Percentiles rank a stretch among this genome's conserved stretches.
These are phyloP conservation scores for Ectobius pallidus DNA, from an alignment of 2,888 invertebrate genomes.

Conservation along the genomic window DNA sequence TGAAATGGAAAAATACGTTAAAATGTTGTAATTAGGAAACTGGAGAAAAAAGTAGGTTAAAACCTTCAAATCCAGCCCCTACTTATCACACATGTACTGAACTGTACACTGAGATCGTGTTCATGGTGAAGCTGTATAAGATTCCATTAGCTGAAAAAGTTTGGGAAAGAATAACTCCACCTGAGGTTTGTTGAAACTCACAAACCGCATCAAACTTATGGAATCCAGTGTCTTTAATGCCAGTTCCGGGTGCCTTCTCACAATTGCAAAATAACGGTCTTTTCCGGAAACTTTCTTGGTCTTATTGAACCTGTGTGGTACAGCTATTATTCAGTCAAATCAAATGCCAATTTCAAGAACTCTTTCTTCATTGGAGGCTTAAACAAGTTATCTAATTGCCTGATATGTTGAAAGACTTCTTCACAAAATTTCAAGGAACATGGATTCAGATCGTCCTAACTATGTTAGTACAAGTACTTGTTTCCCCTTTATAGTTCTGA, in stretches of 20 bases:
- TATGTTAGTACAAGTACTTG: neutral
- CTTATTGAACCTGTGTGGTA: slow-evolving; percentile 44
- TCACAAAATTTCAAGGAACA: neutral
- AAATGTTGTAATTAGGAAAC: no score
- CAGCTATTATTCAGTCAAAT: slow-evolving; percentile 39
- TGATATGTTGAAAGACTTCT: slow-evolving; percentile 9
- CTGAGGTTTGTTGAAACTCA: slow-evolving; percentile 22
- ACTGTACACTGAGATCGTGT: no score
- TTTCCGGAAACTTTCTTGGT: slow-evolving; percentile 41
- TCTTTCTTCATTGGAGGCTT: slow-evolving; percentile 34
- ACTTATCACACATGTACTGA: no score
- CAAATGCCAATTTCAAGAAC: slow-evolving; percentile 42
- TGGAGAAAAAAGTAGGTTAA: no score
- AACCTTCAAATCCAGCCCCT: no score
- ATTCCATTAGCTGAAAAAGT: slow-evolving; percentile 27
- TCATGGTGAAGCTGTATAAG: no score
- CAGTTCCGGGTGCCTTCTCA: slow-evolving; percentile 25
- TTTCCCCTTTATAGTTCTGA: neutral
- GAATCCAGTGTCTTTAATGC: slow-evolving; percentile 35
- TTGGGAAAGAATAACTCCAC: slow-evolving; percentile 40
- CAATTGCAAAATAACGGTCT: slow-evolving; percentile 40
- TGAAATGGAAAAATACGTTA: no score
- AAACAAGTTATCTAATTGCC: slow-evolving; percentile 25
- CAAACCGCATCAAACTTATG: slow-evolving; percentile 7
- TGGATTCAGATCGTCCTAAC: neutral